phyloP scores from a whole-genome alignment of 2,113 vertebrate genomes.

The Machaerirhynchus nigripectus region DNA sequence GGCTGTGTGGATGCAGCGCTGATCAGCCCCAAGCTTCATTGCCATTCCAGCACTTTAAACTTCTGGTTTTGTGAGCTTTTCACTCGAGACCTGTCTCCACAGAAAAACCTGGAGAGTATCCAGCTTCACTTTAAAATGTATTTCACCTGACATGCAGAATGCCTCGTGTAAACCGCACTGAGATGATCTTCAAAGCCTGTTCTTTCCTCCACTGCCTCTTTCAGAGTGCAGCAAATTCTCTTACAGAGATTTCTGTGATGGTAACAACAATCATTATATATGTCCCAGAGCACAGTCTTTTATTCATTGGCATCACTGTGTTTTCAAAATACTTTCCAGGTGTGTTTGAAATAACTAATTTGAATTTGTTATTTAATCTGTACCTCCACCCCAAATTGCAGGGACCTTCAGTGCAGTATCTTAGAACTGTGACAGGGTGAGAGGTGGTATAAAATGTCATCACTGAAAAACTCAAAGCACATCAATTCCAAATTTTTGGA shows the following conservation, averaged over 20 bases:
- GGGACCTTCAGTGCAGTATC: background rate
- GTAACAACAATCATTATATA: background rate
- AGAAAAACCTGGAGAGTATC: background rate
- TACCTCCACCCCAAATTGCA: background rate
- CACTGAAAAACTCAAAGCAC: background rate
- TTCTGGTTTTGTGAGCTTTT: background rate
- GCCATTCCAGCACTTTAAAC: background rate
- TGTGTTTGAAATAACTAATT: background rate
- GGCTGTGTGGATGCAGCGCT: background rate
- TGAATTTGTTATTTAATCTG: background rate
- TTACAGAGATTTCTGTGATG: background rate
- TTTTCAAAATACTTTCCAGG: background rate
- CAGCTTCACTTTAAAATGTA: background rate
- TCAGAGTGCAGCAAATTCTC: background rate
- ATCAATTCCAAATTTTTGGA: accelerated
- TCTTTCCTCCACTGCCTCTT: background rate
- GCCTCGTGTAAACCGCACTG: background rate
- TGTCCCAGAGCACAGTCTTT: background rate
- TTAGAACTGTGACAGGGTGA: background rate
- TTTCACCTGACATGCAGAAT: background rate
- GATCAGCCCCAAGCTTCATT: background rate
- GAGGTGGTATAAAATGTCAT: background rate
- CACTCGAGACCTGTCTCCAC: background rate
- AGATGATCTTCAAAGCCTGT: background rate
- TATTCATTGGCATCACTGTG: background rate